Base-by-base conservation (phyloP, 2,888 invertebrate genomes). In the Pterobdella sp. region DNA sequence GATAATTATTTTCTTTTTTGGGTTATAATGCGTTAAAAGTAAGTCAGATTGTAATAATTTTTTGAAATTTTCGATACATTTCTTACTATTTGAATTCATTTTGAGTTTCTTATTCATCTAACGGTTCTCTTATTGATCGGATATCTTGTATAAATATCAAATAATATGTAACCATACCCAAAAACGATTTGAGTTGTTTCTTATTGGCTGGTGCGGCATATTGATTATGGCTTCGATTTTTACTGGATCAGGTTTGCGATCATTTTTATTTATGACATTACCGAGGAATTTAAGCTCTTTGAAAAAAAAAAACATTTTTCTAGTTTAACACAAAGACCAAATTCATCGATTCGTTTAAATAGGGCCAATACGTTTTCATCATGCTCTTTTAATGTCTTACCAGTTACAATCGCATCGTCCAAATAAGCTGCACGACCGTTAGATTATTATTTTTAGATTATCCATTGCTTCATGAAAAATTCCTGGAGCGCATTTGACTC, bases 21-120 rank as follows among this genome's bases (percentile, higher is more conserved):
- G 64, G 18, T 68, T 56, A 60, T 42, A 75, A 63, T 68, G 74
- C 10, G 35, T 22, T 3, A 75, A 64, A 0, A 72, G 64, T 26
- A 74, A 70, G 7, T 29, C 35, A 14, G 56, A 34, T 36, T 35
- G n/a, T 0, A 74, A n/a, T 56, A 74, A 18, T 14, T 18, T 32
- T 67, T 72, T 74, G 22, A 67, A 10, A 0, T 65, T 42, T 1
- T 68, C n/a, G n/a, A n/a, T n/a, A n/a, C n/a, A n/a, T n/a, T n/a
- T n/a, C n/a, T n/a, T n/a, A n/a, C n/a, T n/a, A n/a, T n/a, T n/a
- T n/a, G n/a, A n/a, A n/a, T n/a, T n/a, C n/a, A n/a, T n/a, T n/a
- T n/a, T n/a, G n/a, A n/a, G n/a, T 64, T 66, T 66, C 34, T 10
- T 34, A n/a, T n/a, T 29, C 32, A 31, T 42, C 68, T 2, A 37